Evolutionary conservation across 2,113 vertebrate genomes (phyloP).

Genomic region (cattle (Bos taurus)): ARS-UCD2.0 NC_037332.1:60590001-60590500

Average conservation of each 20-base stretch:
- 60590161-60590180: not conserved
- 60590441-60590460: conserved; percentile 96
- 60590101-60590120: not conserved
- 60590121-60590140: not conserved
- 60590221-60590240: not conserved
- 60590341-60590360: conserved; percentile 74
- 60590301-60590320: not conserved
- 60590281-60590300: not conserved
- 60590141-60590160: not conserved
- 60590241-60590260: not conserved
- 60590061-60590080: not conserved
- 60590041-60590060: not conserved
- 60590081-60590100: not conserved
- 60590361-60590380: conserved; percentile 95
- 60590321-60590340: not conserved
- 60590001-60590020: not conserved
- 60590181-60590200: not conserved
- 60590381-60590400: conserved; percentile 95
- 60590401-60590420: conserved; percentile 93
- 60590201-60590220: not conserved
- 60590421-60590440: conserved; percentile 94
- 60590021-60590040: not conserved
- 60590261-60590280: not conserved
- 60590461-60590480: conserved; percentile 97
- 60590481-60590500: conserved; percentile 95